Conservation (phyloP, 2,113 vertebrate species). For the Salvelinus alpinus region DNA sequence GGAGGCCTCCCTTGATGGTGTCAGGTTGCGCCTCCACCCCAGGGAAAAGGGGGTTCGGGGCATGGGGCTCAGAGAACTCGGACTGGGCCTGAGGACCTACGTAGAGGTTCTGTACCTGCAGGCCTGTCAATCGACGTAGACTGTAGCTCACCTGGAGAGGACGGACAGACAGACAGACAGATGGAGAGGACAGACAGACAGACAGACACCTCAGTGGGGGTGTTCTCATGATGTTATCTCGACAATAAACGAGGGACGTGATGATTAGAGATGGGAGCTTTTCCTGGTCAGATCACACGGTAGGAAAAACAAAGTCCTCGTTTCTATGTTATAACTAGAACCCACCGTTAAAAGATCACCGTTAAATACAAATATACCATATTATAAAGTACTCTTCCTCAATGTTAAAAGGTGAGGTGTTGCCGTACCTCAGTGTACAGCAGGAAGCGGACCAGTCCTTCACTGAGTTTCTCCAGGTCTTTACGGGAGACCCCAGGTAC, state of each 20-base stretch:
- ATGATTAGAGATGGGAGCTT: too few species aligned
- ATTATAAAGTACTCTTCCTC: too few species aligned
- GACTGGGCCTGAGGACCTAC: slow-evolving; percentile 77
- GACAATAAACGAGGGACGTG: too few species aligned
- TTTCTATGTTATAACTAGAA: too few species aligned
- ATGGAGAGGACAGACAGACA: too few species aligned
- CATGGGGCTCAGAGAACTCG: background rate
- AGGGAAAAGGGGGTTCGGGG: slow-evolving; percentile 70
- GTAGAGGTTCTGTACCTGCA: slow-evolving; percentile 86
- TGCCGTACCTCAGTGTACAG: slow-evolving; percentile 75
- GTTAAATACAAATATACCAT: background rate
- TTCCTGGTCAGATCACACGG: too few species aligned
- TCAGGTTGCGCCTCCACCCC: slow-evolving; percentile 70
- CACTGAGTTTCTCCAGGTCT: slow-evolving; percentile 68
- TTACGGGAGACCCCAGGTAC: slow-evolving; percentile 21
- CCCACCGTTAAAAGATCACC: too few species aligned
- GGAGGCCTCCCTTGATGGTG: slow-evolving; percentile 84
- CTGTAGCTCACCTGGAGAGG: slow-evolving; percentile 76
- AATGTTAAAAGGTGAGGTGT: too few species aligned
- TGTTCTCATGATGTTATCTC: too few species aligned
- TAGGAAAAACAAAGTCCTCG: too few species aligned
- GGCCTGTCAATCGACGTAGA: slow-evolving; percentile 74
- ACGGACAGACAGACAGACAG: too few species aligned
- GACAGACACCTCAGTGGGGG: too few species aligned
- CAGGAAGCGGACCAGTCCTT: slow-evolving; percentile 78